phyloP scores from a whole-genome alignment of 2,797 vertebrate species.

The Micrastur ruficollis region DNA sequence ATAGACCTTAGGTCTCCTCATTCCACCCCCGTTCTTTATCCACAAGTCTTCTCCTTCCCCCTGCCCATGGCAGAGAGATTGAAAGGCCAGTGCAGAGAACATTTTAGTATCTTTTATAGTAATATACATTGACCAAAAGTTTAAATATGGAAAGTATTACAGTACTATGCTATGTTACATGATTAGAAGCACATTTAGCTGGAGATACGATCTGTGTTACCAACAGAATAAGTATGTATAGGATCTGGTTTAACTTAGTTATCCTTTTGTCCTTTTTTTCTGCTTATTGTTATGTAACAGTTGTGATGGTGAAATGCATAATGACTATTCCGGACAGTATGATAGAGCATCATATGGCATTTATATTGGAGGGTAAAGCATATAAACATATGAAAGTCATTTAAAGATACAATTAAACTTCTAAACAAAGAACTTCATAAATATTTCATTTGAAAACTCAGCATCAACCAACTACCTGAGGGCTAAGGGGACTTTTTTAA shows the following conservation, averaged over 20 bases:
- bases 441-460: constrained; percentile 70
- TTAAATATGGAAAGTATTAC: constrained; percentile 79
- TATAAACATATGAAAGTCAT: constrained; percentile 66
- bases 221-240: constrained; percentile 72
- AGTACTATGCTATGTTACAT: constrained; percentile 61
- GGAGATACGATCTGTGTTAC: constrained; percentile 74
- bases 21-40: not conserved
- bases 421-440: constrained; percentile 73
- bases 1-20: not conserved
- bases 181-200: constrained; percentile 77
- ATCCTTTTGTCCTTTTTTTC: constrained; percentile 73
- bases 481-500: constrained; percentile 61
- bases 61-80: not conserved
- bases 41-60: not conserved
- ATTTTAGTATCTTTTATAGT: constrained; percentile 6
- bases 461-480: constrained; percentile 60
- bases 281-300: constrained; percentile 76
- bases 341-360: constrained; percentile 65
- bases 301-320: constrained; percentile 72
- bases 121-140: constrained; percentile 7
- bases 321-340: constrained; percentile 65
- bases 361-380: constrained; percentile 49
- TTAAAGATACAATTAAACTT: constrained; percentile 74
- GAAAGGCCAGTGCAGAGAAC: not conserved
- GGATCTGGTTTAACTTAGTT: constrained; percentile 73